Evolutionary conservation across 2,888 invertebrate genomes (phyloP).

Genomic region (Tridacna gigas): DNA sequence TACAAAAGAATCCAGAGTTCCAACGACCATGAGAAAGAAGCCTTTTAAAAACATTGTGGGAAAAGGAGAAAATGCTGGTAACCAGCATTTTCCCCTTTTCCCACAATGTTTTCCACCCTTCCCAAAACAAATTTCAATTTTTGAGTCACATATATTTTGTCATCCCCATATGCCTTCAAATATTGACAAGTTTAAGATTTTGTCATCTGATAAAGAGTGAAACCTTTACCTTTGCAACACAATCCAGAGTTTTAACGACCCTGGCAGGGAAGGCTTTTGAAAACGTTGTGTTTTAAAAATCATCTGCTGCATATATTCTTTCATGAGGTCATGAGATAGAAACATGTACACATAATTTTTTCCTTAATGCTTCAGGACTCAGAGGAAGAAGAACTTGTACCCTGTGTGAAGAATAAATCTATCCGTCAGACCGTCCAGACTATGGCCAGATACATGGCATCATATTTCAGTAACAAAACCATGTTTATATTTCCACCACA

Average conservation of each 20-base stretch:
- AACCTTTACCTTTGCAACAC: no score
- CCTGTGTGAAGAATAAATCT: conserved; percentile 77
- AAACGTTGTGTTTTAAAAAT: not conserved
- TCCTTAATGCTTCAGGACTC: conserved; percentile 62
- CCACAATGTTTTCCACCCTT: not conserved
- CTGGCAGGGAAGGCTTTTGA: not conserved
- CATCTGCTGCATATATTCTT: not conserved
- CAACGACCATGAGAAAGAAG: no score
- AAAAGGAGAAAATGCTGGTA: not conserved
- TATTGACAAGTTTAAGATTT: no score
- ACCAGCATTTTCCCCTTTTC: not conserved
- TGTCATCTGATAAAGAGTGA: no score
- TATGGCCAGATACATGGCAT: conserved; percentile 83
- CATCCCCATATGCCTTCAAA: no score
- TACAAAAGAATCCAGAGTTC: no score
- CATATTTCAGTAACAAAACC: conserved; percentile 82
- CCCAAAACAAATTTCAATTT: no score
- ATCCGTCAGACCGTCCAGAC: conserved; percentile 80
- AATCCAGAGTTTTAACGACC: no score
- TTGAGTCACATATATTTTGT: no score
- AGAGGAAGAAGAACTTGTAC: conserved; percentile 74
- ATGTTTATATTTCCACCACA: conserved; percentile 83
- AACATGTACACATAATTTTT: not conserved
- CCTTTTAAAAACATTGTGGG: not conserved
- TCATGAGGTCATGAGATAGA: not conserved